Percentiles rank a stretch among this genome's conserved stretches.
Evolutionary conservation across 2,888 invertebrate genomes (phyloP).

Genomic region (Drosophila atroscutellata): DNA sequence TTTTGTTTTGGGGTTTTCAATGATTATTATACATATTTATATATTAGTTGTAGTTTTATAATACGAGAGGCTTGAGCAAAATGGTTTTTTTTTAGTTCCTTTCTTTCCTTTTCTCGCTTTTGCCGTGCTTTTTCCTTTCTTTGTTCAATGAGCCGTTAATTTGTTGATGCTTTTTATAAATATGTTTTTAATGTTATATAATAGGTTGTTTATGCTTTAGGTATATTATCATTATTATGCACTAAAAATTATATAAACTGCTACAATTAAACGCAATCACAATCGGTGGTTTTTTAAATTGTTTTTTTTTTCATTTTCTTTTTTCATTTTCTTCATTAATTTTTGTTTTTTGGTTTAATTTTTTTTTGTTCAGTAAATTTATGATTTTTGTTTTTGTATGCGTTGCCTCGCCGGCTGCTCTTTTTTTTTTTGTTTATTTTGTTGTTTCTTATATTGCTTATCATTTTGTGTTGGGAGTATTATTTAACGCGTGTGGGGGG

Average conservation of each 20-base stretch:
- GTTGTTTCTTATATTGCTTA: slow-evolving; percentile 59
- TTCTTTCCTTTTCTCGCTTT: slow-evolving; percentile 30
- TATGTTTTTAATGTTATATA: slow-evolving; percentile 54
- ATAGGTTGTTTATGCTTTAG: slow-evolving; percentile 51
- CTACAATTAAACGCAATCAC: slow-evolving; percentile 85
- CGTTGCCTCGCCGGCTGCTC: slow-evolving; percentile 49
- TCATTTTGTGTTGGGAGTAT: slow-evolving; percentile 54
- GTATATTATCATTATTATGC: slow-evolving; percentile 56
- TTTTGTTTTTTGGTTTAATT: slow-evolving; percentile 67
- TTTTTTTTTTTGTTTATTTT: slow-evolving; percentile 40
- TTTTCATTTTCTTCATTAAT: slow-evolving; percentile 50
- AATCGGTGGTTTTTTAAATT: slow-evolving; percentile 84
- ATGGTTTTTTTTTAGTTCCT: slow-evolving; percentile 36
- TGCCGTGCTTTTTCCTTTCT: slow-evolving; percentile 25
- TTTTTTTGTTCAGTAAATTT: slow-evolving; percentile 33
- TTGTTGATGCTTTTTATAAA: slow-evolving; percentile 35
- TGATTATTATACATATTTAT: slow-evolving; percentile 30
- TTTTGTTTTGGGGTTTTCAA: neutral
- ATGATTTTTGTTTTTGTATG: slow-evolving; percentile 43
- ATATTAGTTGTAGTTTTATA: slow-evolving; percentile 30
- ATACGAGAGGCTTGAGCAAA: slow-evolving; percentile 63
- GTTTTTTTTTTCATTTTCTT: slow-evolving; percentile 61
- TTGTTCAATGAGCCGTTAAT: slow-evolving; percentile 46
- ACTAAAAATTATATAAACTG: slow-evolving; percentile 80
- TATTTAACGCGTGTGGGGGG: slow-evolving; percentile 50